A percentile compares a stretch with the other conserved stretches of the same genome.
These are phyloP conservation scores for Geotrypetes seraphini DNA, from an alignment of 2,797 vertebrate species.

Conservation along the genomic window DNA sequence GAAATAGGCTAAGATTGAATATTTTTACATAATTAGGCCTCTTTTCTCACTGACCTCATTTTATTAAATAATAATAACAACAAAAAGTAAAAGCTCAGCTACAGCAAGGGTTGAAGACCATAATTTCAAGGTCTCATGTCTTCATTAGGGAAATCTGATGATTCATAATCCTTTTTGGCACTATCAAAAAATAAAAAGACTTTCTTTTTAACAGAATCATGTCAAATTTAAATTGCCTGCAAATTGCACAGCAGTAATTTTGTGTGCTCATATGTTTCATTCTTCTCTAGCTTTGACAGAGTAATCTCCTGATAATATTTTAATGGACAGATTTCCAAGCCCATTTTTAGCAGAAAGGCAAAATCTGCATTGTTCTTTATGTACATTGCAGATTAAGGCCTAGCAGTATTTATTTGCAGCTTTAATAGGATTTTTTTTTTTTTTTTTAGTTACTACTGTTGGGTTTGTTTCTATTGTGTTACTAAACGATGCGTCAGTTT, in stretches of 20 bases:
- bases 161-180: conserved; percentile 20
- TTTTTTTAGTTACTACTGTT: too few species aligned
- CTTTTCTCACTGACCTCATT: neutral
- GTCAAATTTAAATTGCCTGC: conserved; percentile 28
- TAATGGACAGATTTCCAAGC: conserved; percentile 33
- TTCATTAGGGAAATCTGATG: conserved; percentile 16
- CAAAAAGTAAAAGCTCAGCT: too few species aligned
- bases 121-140: too few species aligned
- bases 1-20: accelerated
- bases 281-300: conserved; percentile 18
- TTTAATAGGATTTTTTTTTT: conserved; percentile 23
- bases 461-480: too few species aligned
- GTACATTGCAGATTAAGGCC: conserved; percentile 17
- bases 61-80: conserved; percentile 5
- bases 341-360: conserved; percentile 19
- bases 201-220: conserved; percentile 21
- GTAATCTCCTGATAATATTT: conserved; percentile 34
- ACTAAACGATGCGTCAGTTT: too few species aligned
- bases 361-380: conserved; percentile 22
- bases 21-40: neutral
- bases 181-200: conserved; percentile 17
- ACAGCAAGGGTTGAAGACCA: neutral
- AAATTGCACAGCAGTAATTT: conserved; percentile 42
- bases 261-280: conserved; percentile 21
- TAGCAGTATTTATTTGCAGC: too few species aligned